Percentiles rank a stretch among this genome's conserved stretches.
These are phyloP conservation scores for Erpobdella octoculata DNA, from an alignment of 2,888 invertebrate species.

Conservation along the genomic window DNA sequence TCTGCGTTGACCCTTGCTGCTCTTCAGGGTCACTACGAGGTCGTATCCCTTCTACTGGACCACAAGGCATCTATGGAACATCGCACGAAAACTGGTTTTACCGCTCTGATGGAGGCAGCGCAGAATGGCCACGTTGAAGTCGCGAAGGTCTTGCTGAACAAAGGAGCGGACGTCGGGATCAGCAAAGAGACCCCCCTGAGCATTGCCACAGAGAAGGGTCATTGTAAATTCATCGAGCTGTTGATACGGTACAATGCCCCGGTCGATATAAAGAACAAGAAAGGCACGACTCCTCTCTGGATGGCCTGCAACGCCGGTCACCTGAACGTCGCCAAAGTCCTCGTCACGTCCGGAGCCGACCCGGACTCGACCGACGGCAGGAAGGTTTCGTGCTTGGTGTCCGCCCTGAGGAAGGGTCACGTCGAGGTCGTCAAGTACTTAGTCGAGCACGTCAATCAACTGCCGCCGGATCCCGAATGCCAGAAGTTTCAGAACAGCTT, in stretches of 20 bases:
- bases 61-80: constrained; percentile 97
- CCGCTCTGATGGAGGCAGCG: constrained; percentile 98
- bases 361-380: constrained; percentile 97
- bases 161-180: constrained; percentile 96
- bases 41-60: constrained; percentile 87
- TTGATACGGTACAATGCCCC: constrained; percentile 66
- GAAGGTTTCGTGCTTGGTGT: constrained; percentile 93
- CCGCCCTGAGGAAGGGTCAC: constrained; percentile 78
- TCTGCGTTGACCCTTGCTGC: constrained; percentile 96
- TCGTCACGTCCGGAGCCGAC: constrained; percentile 81
- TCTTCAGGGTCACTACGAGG: constrained; percentile 97
- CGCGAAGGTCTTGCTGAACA: constrained; percentile 84
- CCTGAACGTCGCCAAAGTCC: constrained; percentile 82
- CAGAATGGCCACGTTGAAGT: constrained; percentile 98
- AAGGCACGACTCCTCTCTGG: constrained; percentile 96
- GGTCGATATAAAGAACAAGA: constrained; percentile 96
- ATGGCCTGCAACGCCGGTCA: constrained; percentile 90
- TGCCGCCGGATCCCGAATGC: constrained; percentile 95
- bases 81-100: constrained; percentile 94
- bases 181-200: constrained; percentile 94
- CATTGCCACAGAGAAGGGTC: constrained; percentile 98
- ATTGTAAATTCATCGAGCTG: constrained; percentile 67
- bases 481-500: constrained; percentile 75
- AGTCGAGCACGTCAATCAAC: constrained; percentile 94
- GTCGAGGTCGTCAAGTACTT: constrained; percentile 85